Conservation (phyloP, 2,888 invertebrate species). For the Vesta saturnalis region DNA sequence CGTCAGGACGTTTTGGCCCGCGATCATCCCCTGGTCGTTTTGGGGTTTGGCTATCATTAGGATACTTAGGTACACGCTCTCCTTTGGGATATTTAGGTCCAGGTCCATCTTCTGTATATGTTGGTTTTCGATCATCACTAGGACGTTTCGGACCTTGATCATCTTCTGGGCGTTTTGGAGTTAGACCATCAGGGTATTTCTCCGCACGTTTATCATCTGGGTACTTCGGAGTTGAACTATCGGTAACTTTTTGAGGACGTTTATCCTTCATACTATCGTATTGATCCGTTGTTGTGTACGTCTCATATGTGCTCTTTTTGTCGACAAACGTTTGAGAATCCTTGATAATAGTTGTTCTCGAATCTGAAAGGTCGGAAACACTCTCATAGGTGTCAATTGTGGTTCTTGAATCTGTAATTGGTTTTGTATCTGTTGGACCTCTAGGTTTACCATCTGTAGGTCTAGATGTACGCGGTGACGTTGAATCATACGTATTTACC, state of each 20-base stretch:
- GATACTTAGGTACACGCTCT: not conserved
- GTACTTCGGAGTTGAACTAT: constrained; percentile 16
- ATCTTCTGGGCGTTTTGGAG: constrained; percentile 11
- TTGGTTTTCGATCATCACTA: constrained; percentile 34
- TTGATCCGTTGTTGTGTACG: constrained; percentile 41
- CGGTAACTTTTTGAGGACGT: not conserved
- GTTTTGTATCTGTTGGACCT: not conserved
- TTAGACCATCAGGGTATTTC: not conserved
- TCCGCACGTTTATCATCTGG: constrained; percentile 13
- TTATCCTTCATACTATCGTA: constrained; percentile 7
- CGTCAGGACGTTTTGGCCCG: constrained; percentile 12
- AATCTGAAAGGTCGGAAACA: constrained; percentile 49
- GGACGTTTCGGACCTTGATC: constrained; percentile 21
- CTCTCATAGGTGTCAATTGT: constrained; percentile 47
- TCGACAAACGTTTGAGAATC: constrained; percentile 50
- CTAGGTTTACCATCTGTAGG: not conserved
- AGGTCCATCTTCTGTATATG: constrained; percentile 25
- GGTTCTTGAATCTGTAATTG: constrained; percentile 42
- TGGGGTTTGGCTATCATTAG: constrained; percentile 43
- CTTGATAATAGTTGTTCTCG: constrained; percentile 49
- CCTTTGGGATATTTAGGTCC: constrained; percentile 3
- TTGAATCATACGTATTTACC: constrained; percentile 29
- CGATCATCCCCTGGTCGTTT: too few relatives aligned
- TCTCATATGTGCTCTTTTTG: constrained; percentile 50
- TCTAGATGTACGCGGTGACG: constrained; percentile 10